phyloP scores from a whole-genome alignment of 35 echinoderm and acorn worm genomes.

The Apostichopus parvimensis region DNA sequence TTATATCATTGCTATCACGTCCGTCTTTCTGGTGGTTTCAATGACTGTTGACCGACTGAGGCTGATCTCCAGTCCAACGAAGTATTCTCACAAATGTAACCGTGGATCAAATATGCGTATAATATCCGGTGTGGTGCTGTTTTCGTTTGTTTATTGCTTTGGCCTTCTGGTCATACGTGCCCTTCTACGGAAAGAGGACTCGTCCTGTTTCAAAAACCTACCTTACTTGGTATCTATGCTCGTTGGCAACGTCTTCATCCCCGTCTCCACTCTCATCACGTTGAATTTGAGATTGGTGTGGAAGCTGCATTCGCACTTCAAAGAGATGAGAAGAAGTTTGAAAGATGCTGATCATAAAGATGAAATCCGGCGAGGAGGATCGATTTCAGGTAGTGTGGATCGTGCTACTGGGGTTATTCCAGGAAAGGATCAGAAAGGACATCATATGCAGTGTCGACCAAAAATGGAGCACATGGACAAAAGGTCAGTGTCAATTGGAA shows the following conservation, averaged over 20 bases:
- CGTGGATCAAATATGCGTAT: neutral
- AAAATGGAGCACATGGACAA: neutral
- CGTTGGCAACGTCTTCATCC: neutral
- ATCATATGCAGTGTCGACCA: too few species aligned
- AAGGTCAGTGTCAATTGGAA: neutral
- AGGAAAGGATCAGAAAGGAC: too few species aligned
- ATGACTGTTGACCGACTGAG: neutral
- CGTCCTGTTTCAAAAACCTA: neutral
- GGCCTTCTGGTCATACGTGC: neutral
- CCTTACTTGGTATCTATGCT: neutral
- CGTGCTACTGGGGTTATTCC: too few species aligned
- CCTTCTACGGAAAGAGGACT: neutral
- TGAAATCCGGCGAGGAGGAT: too few species aligned
- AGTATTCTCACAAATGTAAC: neutral
- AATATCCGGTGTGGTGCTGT: too few species aligned
- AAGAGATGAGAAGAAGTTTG: neutral
- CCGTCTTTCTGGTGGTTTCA: neutral
- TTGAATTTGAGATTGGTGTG: neutral
- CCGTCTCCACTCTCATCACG: neutral
- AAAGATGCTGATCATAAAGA: too few species aligned
- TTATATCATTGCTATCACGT: neutral
- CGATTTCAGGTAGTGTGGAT: too few species aligned
- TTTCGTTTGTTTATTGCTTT: neutral
- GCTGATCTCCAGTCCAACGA: neutral
- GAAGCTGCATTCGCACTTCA: neutral